Evolutionary conservation across 2,113 vertebrate species (phyloP), one percentile per base, ranked within the genome.

Genomic region (Peromyscus polionotus): DNA sequence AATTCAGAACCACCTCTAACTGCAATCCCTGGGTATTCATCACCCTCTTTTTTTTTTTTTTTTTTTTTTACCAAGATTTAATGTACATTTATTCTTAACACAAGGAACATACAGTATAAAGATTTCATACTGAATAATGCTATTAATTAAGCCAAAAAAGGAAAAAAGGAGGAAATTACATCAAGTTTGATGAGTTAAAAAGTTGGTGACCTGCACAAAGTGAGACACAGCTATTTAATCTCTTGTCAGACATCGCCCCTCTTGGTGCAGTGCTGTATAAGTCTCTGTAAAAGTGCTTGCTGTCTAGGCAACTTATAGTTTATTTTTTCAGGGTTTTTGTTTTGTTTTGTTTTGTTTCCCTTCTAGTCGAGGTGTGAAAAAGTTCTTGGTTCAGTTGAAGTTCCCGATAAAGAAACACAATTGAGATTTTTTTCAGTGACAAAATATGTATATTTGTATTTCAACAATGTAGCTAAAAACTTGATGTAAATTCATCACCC

Each of bases 401-500:
- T 99, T 99, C 99, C 99, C 99, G 99, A 99, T 99, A 99, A 99
- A 99, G 99, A 99, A 99, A 99, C 99, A 99, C 99, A 99, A 99
- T 99, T 99, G 99, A 99, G 99, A 99, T 99, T 99, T 99, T 98
- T 99, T 99, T 51, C 99, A 99, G 99, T 99, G 99, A 99, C 99
- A 99, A 99, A 99, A 99, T 99, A 99, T 99, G 99, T 99, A 99
- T 99, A 99, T 99, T 99, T 99, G 99, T 99, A 99, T 99, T 99
- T 99, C 99, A 99, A 99, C 99, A 99, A 99, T 99, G 99, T 99
- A 99, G 99, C 99, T 99, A 99, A 99, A 89, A 99, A 99, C 99
- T 99, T 99, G 99, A 99, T 99, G 99, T 99, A 99, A 99, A 99
- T 99, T 99, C 42, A 42, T 42, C 42, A 42, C 42, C 99, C 99